Evolutionary conservation across 2,888 invertebrate genomes (phyloP), one percentile per base, ranked within the genome.

Genomic region (Xiphydria camelus): DNA sequence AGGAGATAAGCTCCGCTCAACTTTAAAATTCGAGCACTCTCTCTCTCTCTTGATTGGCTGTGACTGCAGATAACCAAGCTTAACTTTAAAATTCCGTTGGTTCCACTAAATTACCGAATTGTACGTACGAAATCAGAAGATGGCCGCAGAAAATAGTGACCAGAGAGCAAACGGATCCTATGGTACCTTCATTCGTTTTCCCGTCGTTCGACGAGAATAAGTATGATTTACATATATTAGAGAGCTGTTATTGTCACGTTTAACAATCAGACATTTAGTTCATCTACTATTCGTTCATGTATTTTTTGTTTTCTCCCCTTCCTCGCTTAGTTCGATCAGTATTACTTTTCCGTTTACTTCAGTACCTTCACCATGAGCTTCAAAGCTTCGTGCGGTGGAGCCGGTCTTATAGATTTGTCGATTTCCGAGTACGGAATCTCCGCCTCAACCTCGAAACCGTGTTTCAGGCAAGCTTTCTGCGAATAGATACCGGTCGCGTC

Each of bases 401-500:
- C 78, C 1, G 81, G 79, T 58, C 82, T 76, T 66, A 90, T 85
- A 6, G 87, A 78, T 9, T 87, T 85, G 41, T 81, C 80, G 66
- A 88, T 85, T 49, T 89, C 87, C n/a, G 79, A 78, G 68, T 91
- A 91, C 31, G 78, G 78, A 12, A 90, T 81, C 52, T 85, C 83
- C 37, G 82, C 80, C 21, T 85, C 78, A 0, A 82, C 79, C 36
- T 80, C 77, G 62, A 89, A 83, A 1, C 87, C 89, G 32, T 86
- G 78, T 19, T 83, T 84, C 60, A 81, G 80, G 49, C 86, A 84
- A 42, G 89, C 86, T 59, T 85, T 86, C 65, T 91, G 90, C 0
- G 91, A 91, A 64, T 82, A 91, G 2, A 84, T 80, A 14, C 91
- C 89, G 0, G 91, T 91, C 1, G 91, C 89, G 67, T 91, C 91